phyloP scores from a whole-genome alignment of 2,888 invertebrate genomes.

The Leptopilina myrica region DNA sequence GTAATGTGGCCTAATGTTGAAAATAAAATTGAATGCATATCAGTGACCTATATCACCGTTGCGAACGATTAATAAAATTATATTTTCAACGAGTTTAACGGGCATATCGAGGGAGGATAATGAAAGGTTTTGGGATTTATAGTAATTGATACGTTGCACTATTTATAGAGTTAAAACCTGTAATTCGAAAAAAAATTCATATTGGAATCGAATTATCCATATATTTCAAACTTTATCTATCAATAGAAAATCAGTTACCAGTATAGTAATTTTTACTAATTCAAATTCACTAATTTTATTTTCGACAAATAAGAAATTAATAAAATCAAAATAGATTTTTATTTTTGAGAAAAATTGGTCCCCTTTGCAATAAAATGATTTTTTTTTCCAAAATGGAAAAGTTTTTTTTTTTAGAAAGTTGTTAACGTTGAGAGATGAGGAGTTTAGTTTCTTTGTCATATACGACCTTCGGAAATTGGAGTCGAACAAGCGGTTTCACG shows the following conservation, averaged over 20 bases:
- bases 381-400: not conserved
- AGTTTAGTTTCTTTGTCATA: slow-evolving; percentile 28
- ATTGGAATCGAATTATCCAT: no score
- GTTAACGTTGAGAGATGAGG: not conserved
- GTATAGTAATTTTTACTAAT: no score
- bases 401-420: slow-evolving; percentile 5
- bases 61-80: slow-evolving; percentile 23
- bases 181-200: not conserved
- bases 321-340: no score
- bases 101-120: slow-evolving; percentile 8
- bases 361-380: no score
- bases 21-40: slow-evolving; percentile 3
- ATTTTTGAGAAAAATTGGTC: no score
- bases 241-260: no score
- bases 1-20: not conserved
- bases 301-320: no score
- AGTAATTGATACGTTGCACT: slow-evolving; percentile 32
- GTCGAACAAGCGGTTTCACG: slow-evolving; percentile 36
- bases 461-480: slow-evolving; percentile 38
- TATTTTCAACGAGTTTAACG: slow-evolving; percentile 25
- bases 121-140: slow-evolving; percentile 35
- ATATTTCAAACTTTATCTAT: no score
- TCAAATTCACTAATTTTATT: no score
- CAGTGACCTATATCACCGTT: slow-evolving; percentile 10
- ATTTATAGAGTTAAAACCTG: slow-evolving; percentile 33